phyloP scores from a whole-genome alignment of 2,797 vertebrate genomes.

The Hafferia zeledoni region DNA sequence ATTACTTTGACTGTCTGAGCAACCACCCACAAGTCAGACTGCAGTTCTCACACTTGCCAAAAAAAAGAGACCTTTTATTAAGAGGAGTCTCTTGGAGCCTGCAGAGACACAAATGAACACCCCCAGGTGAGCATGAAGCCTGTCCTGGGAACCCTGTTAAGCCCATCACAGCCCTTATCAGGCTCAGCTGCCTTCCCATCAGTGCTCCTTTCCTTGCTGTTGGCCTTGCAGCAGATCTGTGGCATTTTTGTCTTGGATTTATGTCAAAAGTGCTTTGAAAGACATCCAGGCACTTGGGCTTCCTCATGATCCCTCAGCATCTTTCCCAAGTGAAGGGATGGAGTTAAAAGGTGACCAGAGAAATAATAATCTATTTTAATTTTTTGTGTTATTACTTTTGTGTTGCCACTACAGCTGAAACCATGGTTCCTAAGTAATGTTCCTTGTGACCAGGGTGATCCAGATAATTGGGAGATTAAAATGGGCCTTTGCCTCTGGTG shows the following conservation, averaged over 20 bases:
- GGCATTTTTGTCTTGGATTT: background rate
- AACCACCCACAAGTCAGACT: background rate
- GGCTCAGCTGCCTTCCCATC: background rate
- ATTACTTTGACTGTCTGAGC: background rate
- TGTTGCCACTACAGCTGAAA: background rate
- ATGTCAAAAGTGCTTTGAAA: background rate
- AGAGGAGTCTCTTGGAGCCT: background rate
- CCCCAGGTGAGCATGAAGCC: background rate
- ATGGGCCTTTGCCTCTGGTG: background rate
- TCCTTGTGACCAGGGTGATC: background rate
- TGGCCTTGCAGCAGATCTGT: background rate
- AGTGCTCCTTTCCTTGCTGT: background rate
- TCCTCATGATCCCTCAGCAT: background rate
- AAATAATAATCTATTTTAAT: background rate
- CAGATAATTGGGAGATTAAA: background rate
- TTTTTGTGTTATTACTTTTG: background rate
- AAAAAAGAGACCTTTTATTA: background rate
- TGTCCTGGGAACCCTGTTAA: background rate
- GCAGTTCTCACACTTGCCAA: background rate
- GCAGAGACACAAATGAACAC: background rate
- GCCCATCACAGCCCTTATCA: background rate
- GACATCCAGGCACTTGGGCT: background rate
- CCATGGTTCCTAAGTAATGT: background rate
- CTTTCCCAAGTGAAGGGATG: background rate
- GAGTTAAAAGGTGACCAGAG: background rate